A percentile compares a stretch with the other conserved stretches of the same genome.
These are phyloP conservation scores for Cossypha niveicapilla DNA, from an alignment of 2,797 vertebrate species.

Conservation along the genomic window DNA sequence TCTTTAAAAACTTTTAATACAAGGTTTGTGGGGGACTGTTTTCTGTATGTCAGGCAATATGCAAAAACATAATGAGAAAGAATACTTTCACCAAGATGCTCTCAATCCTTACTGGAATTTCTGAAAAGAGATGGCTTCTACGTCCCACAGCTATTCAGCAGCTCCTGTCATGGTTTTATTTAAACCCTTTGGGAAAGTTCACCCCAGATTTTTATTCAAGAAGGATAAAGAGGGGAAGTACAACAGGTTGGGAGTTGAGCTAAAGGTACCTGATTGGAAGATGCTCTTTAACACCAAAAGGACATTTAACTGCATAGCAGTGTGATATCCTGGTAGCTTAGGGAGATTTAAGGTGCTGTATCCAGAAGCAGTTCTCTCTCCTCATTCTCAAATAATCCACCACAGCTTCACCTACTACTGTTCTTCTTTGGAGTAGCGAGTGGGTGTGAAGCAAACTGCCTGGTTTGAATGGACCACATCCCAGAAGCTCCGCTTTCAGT, in stretches of 20 bases:
- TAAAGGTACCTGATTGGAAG: not conserved
- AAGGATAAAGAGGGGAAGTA: not conserved
- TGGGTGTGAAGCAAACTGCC: not conserved
- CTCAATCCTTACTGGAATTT: not conserved
- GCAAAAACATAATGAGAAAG: not conserved
- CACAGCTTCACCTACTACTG: not conserved
- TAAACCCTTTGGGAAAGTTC: not conserved
- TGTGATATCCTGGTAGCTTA: not conserved
- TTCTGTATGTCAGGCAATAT: not conserved
- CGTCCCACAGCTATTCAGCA: not conserved
- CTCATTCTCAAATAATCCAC: not conserved
- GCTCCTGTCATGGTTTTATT: not conserved
- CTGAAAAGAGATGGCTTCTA: not conserved
- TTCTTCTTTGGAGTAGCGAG: not conserved
- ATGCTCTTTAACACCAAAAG: not conserved
- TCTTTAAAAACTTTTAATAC: not conserved
- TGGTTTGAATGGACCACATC: not conserved
- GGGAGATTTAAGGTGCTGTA: not conserved
- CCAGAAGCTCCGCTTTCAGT: not conserved
- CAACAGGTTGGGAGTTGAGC: not conserved
- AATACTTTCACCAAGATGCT: not conserved
- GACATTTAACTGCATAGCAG: not conserved
- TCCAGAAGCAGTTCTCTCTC: not conserved
- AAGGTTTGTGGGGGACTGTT: rapidly evolving
- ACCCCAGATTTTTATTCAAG: not conserved